Base-by-base conservation (phyloP, 1,140 invertebrate species). In the Heliconius hewitsoni region DNA sequence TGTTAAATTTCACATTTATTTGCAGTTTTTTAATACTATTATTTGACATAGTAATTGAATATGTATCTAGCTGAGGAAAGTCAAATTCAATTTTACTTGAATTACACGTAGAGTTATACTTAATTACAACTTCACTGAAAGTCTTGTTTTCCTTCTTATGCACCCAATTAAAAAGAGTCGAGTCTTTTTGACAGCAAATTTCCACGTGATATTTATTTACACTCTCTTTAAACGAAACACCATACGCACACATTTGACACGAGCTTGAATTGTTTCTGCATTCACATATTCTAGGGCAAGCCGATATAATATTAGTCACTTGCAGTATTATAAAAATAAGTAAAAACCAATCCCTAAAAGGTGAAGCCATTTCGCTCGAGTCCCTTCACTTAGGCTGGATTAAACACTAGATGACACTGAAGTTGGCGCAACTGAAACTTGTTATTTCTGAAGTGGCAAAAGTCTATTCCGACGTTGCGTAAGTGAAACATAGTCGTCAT, bases 11-110 rank as follows among this genome's bases (percentile, higher is more conserved):
- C 8, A 93, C 73, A 72, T 87, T 91, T 8, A 93, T 82, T 73
- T 81, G 87, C 77, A 94, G 83, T 71, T 88, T 86, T n/a, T 75
- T 74, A 9, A 95, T 92, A 55, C 85, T 93, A 76, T 91, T 95
- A 81, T 95, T 95, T 77, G 77, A 85, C 77, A 95, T 80, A 39
- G 83, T 82, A 73, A 95, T 81, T 72, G 91, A 89, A 74, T 86
- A 83, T 8, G 90, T 92, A 80, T 92, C 90, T 77, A 94, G 83
- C 57, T 85, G 83, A 66, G 89, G 85, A 74, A 90, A 78, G 73
- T 93, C 83, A 16, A 92, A 87, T 70, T 84, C 86, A 57, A 88
- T 76, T 75, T 82, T 87, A 77, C 85, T 93, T 34, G 82, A 86
- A 84, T 90, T 92, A 83, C 89, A 95, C 81, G 81, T 85, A 76